Base-by-base conservation (phyloP, 2,113 vertebrate genomes). In the Oryzias woworae region DNA sequence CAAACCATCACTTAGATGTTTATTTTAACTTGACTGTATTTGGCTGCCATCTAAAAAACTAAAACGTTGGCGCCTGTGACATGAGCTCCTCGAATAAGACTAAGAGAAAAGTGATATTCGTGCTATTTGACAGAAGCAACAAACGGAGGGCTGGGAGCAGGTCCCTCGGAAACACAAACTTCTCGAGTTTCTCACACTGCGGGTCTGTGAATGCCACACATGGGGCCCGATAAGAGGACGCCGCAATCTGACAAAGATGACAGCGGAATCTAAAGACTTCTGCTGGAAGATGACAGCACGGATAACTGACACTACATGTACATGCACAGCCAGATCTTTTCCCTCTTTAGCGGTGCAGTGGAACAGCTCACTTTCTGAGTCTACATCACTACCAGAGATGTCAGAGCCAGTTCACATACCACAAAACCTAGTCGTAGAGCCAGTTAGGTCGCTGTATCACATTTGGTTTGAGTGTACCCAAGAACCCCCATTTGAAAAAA, bases 21-120 rank as follows among this genome's bases (percentile, higher is more conserved):
- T 92, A 91, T 92, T 93, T 93, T 90, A 90, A 90, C 91, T 90
- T 67, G 82, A 88, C 82, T 88, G 85, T 83, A 87, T 90, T 89
- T 85, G 87, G 80, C 71, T 85, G 80, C 72, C 77, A 74, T 78
- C 82, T 67, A 81, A 82, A 82, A 86, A 86, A 85, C 85, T 78
- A 76, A 81, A 82, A 79, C 78, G 85, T 78, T 75, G 51, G 77
- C 48, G 69, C 70, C 78, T 62, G 79, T 85, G 83, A 85, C 85
- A 80, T 72, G 76, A 77, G 78, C 82, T 75, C 81, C 74, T 68
- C 71, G 63, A 78, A 72, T 78, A 58, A 63, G 66, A 68, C 68
- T 60, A 53, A 46, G 62, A 70, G 66, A 75, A 73, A 76, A 79
- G 75, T 74, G 73, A 86, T 86, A 79, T 84, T 82, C 57, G 20